Percentiles rank a stretch among this genome's conserved stretches.
Evolutionary conservation across 2,113 vertebrate species (phyloP).

Genomic region (Cricetomys ansorgei): DNA sequence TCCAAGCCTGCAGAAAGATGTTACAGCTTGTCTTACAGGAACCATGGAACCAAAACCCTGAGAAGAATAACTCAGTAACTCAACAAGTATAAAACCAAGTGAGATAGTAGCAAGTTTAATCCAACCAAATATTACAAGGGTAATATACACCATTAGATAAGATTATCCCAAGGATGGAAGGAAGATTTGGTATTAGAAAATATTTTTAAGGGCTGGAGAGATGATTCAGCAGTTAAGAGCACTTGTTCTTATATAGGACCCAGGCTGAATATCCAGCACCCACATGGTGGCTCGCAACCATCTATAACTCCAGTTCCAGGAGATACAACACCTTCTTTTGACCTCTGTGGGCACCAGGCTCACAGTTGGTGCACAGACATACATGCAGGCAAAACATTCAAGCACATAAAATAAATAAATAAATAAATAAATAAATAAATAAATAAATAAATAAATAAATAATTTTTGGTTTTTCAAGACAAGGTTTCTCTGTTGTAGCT

Average conservation of each 20-base stretch:
- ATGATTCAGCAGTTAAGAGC: neutral
- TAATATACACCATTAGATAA: neutral
- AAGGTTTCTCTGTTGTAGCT: no score
- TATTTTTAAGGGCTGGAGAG: neutral
- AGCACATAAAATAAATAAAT: neutral
- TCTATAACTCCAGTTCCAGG: neutral
- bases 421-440: no score
- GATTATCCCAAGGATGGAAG: neutral
- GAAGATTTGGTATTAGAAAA: neutral
- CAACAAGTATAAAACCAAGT: neutral
- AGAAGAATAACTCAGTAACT: neutral
- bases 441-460: no score
- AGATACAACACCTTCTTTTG: neutral
- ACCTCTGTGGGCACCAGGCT: neutral
- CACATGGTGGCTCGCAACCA: neutral
- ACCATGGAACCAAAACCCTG: neutral
- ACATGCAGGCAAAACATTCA: neutral
- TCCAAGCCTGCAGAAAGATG: neutral
- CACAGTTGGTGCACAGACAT: neutral
- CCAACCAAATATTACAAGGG: neutral
- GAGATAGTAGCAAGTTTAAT: neutral
- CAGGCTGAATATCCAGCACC: neutral
- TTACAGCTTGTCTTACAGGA: neutral
- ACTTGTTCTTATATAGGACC: neutral
- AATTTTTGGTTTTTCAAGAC: no score